Conservation (phyloP, 2,113 vertebrate genomes). For the Phaethon lepturus region DNA sequence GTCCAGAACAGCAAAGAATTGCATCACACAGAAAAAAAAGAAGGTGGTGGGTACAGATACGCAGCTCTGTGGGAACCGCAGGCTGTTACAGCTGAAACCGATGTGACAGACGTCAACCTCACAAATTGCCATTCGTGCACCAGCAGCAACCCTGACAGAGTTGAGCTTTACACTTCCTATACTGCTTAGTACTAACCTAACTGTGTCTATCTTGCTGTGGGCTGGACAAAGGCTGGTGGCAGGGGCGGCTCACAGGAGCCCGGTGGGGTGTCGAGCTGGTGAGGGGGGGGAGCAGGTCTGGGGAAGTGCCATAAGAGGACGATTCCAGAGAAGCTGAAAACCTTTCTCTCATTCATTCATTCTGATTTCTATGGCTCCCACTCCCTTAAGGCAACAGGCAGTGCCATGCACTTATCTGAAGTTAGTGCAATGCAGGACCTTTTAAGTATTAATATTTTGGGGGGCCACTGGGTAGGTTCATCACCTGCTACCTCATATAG, state of each 20-base stretch:
- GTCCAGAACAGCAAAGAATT: background rate
- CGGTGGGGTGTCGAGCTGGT: background rate
- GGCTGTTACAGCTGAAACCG: background rate
- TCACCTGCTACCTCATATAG: constrained; percentile 39
- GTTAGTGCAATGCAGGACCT: constrained; percentile 38
- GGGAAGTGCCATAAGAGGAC: background rate
- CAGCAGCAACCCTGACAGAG: background rate
- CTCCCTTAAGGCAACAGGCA: constrained; percentile 25
- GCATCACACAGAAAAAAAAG: background rate
- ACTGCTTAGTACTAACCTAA: background rate
- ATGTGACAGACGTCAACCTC: background rate
- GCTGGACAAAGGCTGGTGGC: background rate
- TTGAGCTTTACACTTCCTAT: background rate
- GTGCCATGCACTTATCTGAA: background rate
- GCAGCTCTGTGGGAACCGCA: accelerated
- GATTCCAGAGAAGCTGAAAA: constrained; percentile 10
- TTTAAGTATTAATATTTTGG: constrained; percentile 67
- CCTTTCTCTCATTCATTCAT: constrained; percentile 18
- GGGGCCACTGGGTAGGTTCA: background rate
- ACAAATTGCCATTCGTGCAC: background rate
- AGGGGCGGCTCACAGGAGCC: background rate
- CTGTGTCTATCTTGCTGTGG: background rate
- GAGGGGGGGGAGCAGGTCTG: constrained; percentile 14
- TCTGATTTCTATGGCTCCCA: constrained; percentile 17
- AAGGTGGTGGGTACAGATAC: background rate